Conservation (phyloP, 23 tunicate species). For the Botrylloides violaceus region DNA sequence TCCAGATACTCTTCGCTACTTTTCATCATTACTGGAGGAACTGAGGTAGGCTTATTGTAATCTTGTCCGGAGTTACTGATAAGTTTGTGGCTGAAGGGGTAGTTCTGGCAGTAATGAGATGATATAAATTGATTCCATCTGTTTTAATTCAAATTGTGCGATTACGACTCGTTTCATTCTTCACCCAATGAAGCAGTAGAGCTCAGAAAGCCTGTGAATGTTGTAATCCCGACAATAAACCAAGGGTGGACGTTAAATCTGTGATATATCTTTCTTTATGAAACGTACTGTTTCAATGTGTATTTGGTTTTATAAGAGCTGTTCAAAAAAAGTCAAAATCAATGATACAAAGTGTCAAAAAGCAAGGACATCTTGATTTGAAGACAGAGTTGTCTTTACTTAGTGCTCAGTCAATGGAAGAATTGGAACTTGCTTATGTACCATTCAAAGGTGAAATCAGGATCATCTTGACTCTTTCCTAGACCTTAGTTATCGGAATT, state of each 20-base stretch:
- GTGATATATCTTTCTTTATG: too few species aligned
- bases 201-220: too few species aligned
- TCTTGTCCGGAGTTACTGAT: too few species aligned
- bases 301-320: constrained; percentile 34
- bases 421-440: constrained; percentile 39
- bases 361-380: constrained; percentile 54
- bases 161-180: too few species aligned
- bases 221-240: too few species aligned
- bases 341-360: constrained; percentile 40
- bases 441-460: constrained; percentile 21
- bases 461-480: background rate
- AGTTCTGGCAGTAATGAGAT: too few species aligned
- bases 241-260: too few species aligned
- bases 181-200: too few species aligned
- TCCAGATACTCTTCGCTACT: constrained; percentile 55
- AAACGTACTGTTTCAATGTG: too few species aligned
- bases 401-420: constrained; percentile 70
- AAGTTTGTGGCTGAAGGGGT: too few species aligned
- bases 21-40: constrained; percentile 37
- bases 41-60: constrained; percentile 35
- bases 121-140: too few species aligned
- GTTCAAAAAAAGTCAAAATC: constrained; percentile 67
- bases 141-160: too few species aligned
- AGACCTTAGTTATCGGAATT: background rate
- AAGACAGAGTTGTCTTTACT: constrained; percentile 23